Evolutionary conservation across 2,888 invertebrate genomes (phyloP).

Genomic region (Drosophila anceps): DNA sequence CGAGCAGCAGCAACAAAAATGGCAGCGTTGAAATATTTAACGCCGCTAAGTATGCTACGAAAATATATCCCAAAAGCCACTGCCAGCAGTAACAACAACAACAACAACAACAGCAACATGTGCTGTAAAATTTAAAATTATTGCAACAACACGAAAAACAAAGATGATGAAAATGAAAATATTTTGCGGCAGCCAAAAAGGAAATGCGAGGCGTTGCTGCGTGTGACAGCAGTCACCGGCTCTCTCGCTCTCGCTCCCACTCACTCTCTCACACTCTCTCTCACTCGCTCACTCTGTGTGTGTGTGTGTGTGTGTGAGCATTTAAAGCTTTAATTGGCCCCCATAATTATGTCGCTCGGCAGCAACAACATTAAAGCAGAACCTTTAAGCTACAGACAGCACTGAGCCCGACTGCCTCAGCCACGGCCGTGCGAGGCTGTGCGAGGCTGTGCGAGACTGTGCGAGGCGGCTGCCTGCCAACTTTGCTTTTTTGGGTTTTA

Average conservation of each 20-base stretch:
- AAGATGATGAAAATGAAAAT: conserved; percentile 63
- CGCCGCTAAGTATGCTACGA: conserved; percentile 79
- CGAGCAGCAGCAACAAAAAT: conserved; percentile 56
- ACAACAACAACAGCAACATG: conserved; percentile 9
- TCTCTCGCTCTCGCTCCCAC: background rate
- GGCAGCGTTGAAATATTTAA: conserved; percentile 81
- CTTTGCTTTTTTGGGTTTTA: conserved; percentile 21
- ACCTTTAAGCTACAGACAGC: conserved; percentile 23
- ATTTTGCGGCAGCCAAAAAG: conserved; percentile 33
- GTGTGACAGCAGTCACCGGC: conserved; percentile 57
- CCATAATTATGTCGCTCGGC: conserved; percentile 53
- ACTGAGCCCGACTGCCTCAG: conserved; percentile 2
- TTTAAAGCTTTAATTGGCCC: conserved; percentile 61
- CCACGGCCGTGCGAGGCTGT: background rate
- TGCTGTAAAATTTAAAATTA: conserved; percentile 59
- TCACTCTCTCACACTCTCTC: background rate
- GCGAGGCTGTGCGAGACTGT: background rate
- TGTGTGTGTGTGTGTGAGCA: conserved; percentile 20
- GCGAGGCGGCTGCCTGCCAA: conserved; percentile 15
- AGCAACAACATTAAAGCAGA: conserved; percentile 33
- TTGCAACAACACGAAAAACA: conserved; percentile 43
- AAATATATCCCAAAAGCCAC: conserved; percentile 58
- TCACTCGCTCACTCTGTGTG: background rate
- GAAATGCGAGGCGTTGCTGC: conserved; percentile 71
- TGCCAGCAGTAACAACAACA: conserved; percentile 17